Evolutionary conservation across 2,113 vertebrate genomes (phyloP).

Genomic region (Poeciliopsis prolifica): DNA sequence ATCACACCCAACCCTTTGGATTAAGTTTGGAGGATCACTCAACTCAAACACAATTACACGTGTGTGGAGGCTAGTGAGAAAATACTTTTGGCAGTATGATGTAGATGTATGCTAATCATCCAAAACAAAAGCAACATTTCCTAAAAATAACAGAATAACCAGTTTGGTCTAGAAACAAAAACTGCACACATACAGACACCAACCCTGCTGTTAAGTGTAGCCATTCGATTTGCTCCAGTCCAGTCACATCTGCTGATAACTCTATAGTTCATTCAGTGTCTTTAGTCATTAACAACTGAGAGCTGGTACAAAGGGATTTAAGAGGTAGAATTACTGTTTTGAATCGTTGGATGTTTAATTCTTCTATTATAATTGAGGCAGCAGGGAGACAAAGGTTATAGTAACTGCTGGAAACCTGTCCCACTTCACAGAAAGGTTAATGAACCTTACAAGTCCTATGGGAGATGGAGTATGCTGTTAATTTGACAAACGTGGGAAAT

Average conservation of each 20-base stretch:
- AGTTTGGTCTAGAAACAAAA: conserved; percentile 40
- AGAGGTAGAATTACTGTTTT: conserved; percentile 82
- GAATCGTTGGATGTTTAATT: conserved; percentile 83
- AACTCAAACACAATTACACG: background rate
- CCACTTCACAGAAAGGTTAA: conserved; percentile 86
- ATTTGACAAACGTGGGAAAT: conserved; percentile 89
- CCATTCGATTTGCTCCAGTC: conserved; percentile 69
- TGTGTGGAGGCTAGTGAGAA: background rate
- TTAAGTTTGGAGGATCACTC: background rate
- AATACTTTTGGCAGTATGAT: background rate
- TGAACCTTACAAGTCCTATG: conserved; percentile 85
- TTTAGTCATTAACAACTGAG: conserved; percentile 80
- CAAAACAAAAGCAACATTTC: conserved; percentile 19
- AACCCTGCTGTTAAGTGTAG: conserved; percentile 48
- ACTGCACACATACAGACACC: conserved; percentile 25
- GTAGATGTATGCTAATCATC: conserved; percentile 1
- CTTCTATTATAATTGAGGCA: conserved; percentile 87
- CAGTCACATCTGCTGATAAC: conserved; percentile 69
- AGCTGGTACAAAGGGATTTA: conserved; percentile 81
- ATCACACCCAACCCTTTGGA: background rate
- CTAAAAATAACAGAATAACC: conserved; percentile 35
- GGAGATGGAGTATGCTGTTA: conserved; percentile 87
- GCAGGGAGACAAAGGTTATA: conserved; percentile 83
- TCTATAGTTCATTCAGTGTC: conserved; percentile 74
- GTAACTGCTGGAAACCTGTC: conserved; percentile 84